Base-by-base conservation (phyloP, 2,797 vertebrate species). In the Chaenodraco wilsoni region DNA sequence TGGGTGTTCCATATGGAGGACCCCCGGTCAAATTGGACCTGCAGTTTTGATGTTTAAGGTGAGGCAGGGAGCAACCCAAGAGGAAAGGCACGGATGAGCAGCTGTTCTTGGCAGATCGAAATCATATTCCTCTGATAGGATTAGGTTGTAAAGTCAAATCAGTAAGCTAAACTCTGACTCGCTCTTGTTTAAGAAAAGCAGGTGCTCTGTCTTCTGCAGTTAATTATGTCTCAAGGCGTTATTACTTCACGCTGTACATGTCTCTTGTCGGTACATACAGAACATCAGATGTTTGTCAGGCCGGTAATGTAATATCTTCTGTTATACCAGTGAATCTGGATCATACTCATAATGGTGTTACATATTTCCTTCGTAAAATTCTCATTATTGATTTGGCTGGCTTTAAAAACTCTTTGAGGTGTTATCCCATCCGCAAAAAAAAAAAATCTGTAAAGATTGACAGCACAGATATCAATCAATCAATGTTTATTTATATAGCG, bases 211-310 rank as follows among this genome's bases (percentile, higher is more conserved):
- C 84, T 89, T 76, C 72, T 79, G 64, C 85, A 78, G 81, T 92
- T 91, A 87, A 91, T 91, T 89, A 85, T 71, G 71, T 79, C 82
- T 78, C 76, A 90, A 78, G 76, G 82, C 76, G 48, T 88, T 84
- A 91, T 89, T 88, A 85, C 84, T 77, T 76, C 74, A 71, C 61
- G 70, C 72, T 72, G 81, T 69, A 77, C 79, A 80, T 58, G 80
- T 81, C 68, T 78, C 73, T 58, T 74, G 74, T 73, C 48, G 33
- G 69, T 55, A 64, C 64, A 46, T 67, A 65, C 59, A 62, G 73
- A 78, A 67, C 73, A 77, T 77, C 62, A 78, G 78, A 84, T 81
- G 71, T 85, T 85, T 84, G 78, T 68, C 76, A 65, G 54, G 71
- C 70, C 59, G 16, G 50, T 27, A 66, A 70, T 74, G 64, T 72